These are phyloP conservation scores for Oryzias dopingdopingensis DNA, from an alignment of 2,797 vertebrate species.

Conservation along the genomic window DNA sequence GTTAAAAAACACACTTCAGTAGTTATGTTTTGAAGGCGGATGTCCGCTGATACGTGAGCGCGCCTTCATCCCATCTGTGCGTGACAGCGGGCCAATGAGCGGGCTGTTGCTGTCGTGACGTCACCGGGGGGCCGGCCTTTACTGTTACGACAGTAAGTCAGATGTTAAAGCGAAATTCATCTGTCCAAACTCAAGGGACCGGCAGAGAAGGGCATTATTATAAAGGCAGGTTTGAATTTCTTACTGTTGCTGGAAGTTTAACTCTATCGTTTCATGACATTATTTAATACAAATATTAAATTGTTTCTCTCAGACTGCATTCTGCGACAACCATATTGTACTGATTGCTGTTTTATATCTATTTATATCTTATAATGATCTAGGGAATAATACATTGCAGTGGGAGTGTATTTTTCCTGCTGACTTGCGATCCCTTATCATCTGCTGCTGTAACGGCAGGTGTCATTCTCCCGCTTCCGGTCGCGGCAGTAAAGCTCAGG, in stretches of 20 bases:
- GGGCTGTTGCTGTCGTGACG: background rate
- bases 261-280: no score
- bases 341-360: no score
- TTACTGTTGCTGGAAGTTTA: background rate
- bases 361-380: no score
- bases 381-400: no score
- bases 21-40: background rate
- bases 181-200: background rate
- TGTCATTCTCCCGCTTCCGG: background rate
- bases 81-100: conserved; percentile 12
- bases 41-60: background rate
- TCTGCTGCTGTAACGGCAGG: background rate
- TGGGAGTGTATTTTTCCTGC: background rate
- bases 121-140: background rate
- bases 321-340: no score
- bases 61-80: conserved; percentile 1
- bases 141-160: background rate
- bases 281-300: no score
- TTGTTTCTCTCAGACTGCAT: no score
- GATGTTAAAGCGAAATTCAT: conserved; percentile 8
- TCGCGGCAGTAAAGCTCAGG: background rate
- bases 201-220: background rate
- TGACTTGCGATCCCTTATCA: background rate
- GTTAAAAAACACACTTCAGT: no score
- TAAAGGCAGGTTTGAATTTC: background rate